Conservation (phyloP, 2,888 invertebrate species). For the Acrocyrtus sp. region DNA sequence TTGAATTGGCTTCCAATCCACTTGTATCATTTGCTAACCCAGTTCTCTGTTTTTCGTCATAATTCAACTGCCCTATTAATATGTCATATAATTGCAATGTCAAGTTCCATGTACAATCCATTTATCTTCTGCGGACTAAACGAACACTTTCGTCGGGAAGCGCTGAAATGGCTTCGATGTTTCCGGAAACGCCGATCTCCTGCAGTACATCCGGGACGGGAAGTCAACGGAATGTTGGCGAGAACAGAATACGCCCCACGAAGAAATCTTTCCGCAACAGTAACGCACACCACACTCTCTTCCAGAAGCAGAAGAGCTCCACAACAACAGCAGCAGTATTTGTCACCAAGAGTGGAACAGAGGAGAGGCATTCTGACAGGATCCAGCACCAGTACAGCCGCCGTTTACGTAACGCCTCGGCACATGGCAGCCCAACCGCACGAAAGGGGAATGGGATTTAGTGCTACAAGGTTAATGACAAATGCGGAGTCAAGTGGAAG, state of each 20-base stretch:
- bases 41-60: constrained; percentile 65
- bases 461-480: not conserved
- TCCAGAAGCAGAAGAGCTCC: constrained; percentile 28
- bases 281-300: constrained; percentile 45
- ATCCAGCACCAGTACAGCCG: constrained; percentile 3
- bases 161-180: constrained; percentile 64
- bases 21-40: constrained; percentile 65
- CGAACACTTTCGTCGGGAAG: constrained; percentile 66
- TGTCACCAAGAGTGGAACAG: constrained; percentile 32
- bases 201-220: constrained; percentile 61
- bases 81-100: constrained; percentile 68
- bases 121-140: constrained; percentile 69
- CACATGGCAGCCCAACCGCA: not conserved
- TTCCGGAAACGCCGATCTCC: constrained; percentile 62
- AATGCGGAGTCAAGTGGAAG: constrained; percentile 8
- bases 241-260: constrained; percentile 45
- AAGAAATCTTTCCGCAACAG: constrained; percentile 52
- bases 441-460: constrained; percentile 14
- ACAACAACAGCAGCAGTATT: constrained; percentile 13
- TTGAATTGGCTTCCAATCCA: constrained; percentile 69
- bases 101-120: constrained; percentile 68
- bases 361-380: constrained; percentile 3
- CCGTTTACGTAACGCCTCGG: constrained; percentile 26
- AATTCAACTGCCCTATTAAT: constrained; percentile 66
- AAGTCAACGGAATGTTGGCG: constrained; percentile 61